Conservation (phyloP, 1,140 invertebrate genomes). For the Hylyphantes graminicola region DNA sequence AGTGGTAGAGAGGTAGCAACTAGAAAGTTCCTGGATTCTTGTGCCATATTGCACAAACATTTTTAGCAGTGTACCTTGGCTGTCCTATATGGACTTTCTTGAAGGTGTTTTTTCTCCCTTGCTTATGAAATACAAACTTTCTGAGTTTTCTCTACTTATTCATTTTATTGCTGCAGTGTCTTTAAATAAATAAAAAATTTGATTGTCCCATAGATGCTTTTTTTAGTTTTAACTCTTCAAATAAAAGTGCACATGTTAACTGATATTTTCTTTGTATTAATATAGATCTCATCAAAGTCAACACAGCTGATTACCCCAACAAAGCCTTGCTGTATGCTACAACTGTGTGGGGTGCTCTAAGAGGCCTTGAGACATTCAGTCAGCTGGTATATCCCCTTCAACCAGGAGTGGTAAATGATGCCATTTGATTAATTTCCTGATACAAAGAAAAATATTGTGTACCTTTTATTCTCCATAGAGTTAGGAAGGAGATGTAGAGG, state of each 20-base stretch:
- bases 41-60: too few species aligned
- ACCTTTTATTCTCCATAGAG: too few species aligned
- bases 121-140: too few species aligned
- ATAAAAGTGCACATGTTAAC: not conserved
- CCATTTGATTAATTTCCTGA: not conserved
- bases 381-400: slow-evolving; percentile 74
- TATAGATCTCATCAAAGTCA: slow-evolving; percentile 70
- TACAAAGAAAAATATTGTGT: too few species aligned
- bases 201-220: not conserved
- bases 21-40: too few species aligned
- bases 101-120: too few species aligned
- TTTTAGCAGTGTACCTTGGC: too few species aligned
- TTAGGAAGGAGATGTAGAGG: too few species aligned
- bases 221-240: not conserved
- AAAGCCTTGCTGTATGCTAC: slow-evolving; percentile 65
- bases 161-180: not conserved
- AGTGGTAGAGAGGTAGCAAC: too few species aligned
- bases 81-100: too few species aligned
- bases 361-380: slow-evolving; percentile 83
- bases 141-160: too few species aligned
- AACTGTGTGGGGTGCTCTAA: slow-evolving; percentile 79
- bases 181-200: not conserved
- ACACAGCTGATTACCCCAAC: slow-evolving; percentile 65
- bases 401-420: slow-evolving; percentile 68
- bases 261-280: slow-evolving; percentile 33